phyloP scores from a whole-genome alignment of 2,113 vertebrate genomes.

The Spermophilus dauricus region DNA sequence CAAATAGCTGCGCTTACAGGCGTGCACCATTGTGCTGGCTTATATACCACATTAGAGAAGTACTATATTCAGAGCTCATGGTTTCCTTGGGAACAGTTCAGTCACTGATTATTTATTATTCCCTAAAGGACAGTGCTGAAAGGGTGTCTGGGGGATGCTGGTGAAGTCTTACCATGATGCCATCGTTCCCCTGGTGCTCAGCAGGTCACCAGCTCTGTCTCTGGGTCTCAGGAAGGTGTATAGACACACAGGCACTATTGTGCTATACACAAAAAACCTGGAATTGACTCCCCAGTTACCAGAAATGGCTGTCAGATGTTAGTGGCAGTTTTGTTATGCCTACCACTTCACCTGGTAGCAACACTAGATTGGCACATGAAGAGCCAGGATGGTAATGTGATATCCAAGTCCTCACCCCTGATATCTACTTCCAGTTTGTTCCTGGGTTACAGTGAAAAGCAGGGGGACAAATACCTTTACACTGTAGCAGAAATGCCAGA shows the following conservation, averaged over 20 bases:
- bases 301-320: background rate
- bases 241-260: background rate
- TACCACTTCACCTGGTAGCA: background rate
- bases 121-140: background rate
- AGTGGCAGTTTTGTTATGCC: constrained; percentile 14
- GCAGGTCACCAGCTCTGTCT: background rate
- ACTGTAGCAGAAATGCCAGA: background rate
- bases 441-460: background rate
- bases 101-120: background rate
- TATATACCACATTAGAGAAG: background rate
- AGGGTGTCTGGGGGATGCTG: background rate
- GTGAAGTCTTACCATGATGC: background rate
- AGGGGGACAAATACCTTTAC: background rate
- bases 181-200: background rate
- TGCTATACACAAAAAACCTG: background rate
- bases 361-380: background rate
- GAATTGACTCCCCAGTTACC: background rate
- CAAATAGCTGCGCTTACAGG: background rate
- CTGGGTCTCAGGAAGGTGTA: background rate
- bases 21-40: background rate
- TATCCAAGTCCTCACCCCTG: background rate
- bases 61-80: background rate
- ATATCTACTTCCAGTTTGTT: background rate
- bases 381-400: background rate
- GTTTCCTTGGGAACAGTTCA: background rate